phyloP scores from a whole-genome alignment of 2,888 invertebrate genomes.

The Leucozona laternaria region DNA sequence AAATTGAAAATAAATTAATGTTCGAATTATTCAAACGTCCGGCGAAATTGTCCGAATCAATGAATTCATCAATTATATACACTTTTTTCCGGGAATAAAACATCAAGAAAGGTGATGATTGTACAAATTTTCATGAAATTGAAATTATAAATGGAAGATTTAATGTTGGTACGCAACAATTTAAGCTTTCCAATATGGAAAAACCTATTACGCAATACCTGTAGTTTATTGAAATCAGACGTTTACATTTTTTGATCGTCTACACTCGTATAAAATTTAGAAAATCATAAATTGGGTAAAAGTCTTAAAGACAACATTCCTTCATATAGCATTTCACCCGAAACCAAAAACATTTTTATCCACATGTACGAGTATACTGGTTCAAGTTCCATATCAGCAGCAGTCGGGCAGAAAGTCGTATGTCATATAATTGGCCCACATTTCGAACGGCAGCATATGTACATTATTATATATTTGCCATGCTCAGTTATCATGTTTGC shows the following conservation, averaged over 20 bases:
- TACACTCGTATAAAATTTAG: background rate
- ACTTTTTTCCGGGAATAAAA: too few relatives aligned
- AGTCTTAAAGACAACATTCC: constrained; percentile 26
- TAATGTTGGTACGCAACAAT: background rate
- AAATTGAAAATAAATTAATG: background rate
- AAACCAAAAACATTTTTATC: constrained; percentile 1
- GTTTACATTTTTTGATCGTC: background rate
- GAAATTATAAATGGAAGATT: background rate
- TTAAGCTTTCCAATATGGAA: background rate
- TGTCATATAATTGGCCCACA: constrained; percentile 71
- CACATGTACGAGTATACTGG: too few relatives aligned
- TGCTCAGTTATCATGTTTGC: constrained; percentile 39
- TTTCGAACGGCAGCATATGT: constrained; percentile 36
- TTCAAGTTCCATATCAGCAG: constrained; percentile 22
- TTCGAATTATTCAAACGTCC: background rate
- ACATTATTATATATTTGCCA: constrained; percentile 28
- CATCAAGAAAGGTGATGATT: background rate
- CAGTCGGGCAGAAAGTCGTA: constrained; percentile 37
- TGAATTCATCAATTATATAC: too few relatives aligned
- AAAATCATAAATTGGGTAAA: constrained; percentile 15
- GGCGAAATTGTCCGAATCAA: background rate
- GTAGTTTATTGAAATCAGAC: background rate
- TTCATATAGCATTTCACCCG: constrained; percentile 9
- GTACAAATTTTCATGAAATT: background rate
- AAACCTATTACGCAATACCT: background rate